Conservation (phyloP, 1,140 invertebrate genomes). For the Hylyphantes graminicola region DNA sequence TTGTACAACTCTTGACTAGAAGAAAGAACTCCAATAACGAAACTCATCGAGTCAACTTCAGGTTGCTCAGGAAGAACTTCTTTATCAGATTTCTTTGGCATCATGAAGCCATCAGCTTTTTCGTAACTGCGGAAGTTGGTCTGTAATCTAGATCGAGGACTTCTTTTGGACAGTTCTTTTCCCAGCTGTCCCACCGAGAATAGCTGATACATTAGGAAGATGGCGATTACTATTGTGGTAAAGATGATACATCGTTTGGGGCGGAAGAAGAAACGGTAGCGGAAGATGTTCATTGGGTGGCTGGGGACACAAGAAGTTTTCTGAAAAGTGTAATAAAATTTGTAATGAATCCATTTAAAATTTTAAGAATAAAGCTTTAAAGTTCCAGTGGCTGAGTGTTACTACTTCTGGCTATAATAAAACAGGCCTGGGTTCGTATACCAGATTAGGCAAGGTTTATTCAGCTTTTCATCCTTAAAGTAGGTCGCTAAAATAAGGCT, state of each 20-base stretch:
- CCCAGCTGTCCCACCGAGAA: conserved; percentile 41
- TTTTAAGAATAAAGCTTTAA: no score
- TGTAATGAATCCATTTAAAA: no score
- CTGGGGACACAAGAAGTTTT: neutral
- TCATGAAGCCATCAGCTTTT: conserved; percentile 55
- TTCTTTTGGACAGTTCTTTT: conserved; percentile 38
- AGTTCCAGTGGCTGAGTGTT: no score
- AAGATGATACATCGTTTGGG: conserved; percentile 27
- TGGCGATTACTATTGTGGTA: conserved; percentile 3
- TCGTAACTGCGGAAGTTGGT: conserved; percentile 49
- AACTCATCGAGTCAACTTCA: neutral
- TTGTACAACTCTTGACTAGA: conserved; percentile 63
- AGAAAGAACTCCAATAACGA: conserved; percentile 47
- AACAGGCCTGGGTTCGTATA: no score
- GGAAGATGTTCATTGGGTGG: conserved; percentile 5
- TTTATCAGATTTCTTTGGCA: neutral
- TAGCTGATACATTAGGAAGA: conserved; percentile 47
- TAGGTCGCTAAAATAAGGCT: no score
- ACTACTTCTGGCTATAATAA: no score
- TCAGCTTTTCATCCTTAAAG: no score
- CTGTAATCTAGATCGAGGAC: conserved; percentile 29
- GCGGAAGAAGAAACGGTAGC: conserved; percentile 19
- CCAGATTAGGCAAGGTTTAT: no score
- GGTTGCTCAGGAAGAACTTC: neutral
- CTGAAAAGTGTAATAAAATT: no score